Percentiles rank a stretch among this genome's conserved stretches.
Evolutionary conservation across 2,888 invertebrate species (phyloP).

Genomic region (Gibbula magus): DNA sequence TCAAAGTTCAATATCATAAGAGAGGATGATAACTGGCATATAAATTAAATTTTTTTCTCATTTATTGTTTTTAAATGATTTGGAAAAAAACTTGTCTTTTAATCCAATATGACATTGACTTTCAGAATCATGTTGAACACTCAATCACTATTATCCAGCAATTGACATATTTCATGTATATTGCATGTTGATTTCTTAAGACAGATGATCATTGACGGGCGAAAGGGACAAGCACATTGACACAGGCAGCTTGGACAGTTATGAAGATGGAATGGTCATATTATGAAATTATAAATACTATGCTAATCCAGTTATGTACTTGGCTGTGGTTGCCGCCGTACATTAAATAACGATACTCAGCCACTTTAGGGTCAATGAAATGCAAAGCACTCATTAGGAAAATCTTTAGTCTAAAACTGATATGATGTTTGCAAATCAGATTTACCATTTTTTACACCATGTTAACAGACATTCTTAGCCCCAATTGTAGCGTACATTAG

Average conservation of each 20-base stretch:
- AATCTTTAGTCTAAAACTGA: constrained; percentile 6
- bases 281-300: constrained; percentile 15
- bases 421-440: constrained; percentile 21
- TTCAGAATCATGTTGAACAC: not conserved
- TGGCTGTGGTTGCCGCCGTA: not conserved
- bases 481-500: constrained; percentile 11
- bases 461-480: constrained; percentile 4
- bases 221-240: not conserved
- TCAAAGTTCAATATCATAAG: too few species aligned
- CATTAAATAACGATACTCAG: not conserved
- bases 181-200: constrained; percentile 1
- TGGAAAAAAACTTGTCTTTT: not conserved
- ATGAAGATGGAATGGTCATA: constrained; percentile 15
- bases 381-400: not conserved
- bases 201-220: constrained; percentile 3
- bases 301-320: constrained; percentile 1
- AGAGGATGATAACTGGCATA: too few species aligned
- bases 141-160: not conserved
- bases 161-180: constrained; percentile 17
- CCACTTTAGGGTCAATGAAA: not conserved
- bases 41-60: too few species aligned
- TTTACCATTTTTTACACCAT: constrained; percentile 11
- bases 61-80: too few species aligned
- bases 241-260: not conserved
- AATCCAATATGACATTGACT: not conserved